Evolutionary conservation across 1,140 invertebrate species (phyloP).

Genomic region (Chlorops oryzae): DNA sequence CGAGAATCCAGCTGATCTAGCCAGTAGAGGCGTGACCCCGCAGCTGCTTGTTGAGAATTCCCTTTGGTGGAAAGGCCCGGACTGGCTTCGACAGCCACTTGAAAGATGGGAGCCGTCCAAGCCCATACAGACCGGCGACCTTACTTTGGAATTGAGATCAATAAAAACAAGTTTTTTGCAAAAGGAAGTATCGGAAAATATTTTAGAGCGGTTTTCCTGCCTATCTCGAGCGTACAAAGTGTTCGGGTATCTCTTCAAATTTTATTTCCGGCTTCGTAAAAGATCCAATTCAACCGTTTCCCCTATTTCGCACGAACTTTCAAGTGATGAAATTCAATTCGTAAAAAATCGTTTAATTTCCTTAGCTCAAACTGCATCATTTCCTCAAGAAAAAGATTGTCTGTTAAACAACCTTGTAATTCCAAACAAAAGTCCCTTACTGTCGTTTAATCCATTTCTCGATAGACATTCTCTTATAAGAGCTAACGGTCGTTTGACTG

Average conservation of each 20-base stretch:
- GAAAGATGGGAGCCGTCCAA: not conserved
- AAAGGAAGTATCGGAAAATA: not conserved
- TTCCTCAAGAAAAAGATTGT: not conserved
- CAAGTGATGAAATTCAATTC: slow-evolving; percentile 1
- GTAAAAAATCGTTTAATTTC: not conserved
- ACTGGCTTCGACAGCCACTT: not conserved
- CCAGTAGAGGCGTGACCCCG: not conserved
- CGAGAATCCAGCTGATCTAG: slow-evolving; percentile 9
- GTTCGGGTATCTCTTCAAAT: not conserved
- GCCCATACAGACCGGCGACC: not conserved
- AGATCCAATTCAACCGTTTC: no score
- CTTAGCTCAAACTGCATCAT: not conserved
- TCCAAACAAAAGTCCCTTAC: not conserved
- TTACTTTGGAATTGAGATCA: not conserved
- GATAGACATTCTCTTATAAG: slow-evolving; percentile 20
- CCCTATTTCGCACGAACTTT: no score
- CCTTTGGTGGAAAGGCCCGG: slow-evolving; percentile 8
- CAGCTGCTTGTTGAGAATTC: not conserved
- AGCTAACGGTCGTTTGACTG: slow-evolving; percentile 26
- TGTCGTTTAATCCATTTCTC: slow-evolving; percentile 17
- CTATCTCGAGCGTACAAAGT: not conserved
- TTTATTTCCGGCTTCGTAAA: not conserved
- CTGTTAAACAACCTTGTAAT: not conserved
- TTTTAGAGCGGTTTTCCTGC: not conserved
- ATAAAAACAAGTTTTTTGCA: not conserved